Evolutionary conservation across 1,140 invertebrate genomes (phyloP).

Genomic region (Bombus impatiens): DNA sequence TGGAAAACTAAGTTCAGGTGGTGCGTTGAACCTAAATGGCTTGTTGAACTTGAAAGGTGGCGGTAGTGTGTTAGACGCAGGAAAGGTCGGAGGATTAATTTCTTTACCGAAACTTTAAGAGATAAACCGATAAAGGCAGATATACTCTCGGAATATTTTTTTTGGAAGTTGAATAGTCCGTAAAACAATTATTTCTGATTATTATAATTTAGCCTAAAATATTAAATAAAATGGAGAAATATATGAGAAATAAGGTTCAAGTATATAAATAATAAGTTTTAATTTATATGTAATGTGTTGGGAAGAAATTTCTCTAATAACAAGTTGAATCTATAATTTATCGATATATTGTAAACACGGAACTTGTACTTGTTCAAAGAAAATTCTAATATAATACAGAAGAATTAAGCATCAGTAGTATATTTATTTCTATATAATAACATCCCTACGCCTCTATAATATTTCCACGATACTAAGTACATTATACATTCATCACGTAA

Average conservation of each 20-base stretch:
- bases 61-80: not conserved
- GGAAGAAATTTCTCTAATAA: not conserved
- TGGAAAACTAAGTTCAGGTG: not conserved
- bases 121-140: not conserved
- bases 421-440: not conserved
- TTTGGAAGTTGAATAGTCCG: not conserved
- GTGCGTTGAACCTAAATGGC: not conserved
- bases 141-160: not conserved
- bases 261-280: not conserved
- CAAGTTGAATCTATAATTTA: not conserved
- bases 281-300: not conserved
- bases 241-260: not conserved
- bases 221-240: too few relatives aligned
- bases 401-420: not conserved
- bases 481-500: not conserved
- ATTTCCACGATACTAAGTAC: not conserved
- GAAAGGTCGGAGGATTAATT: accelerated
- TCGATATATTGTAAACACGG: not conserved
- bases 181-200: not conserved
- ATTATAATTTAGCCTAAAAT: too few relatives aligned
- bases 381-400: not conserved
- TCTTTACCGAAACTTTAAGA: not conserved
- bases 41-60: not conserved
- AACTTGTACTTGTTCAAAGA: not conserved
- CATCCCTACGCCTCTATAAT: too few relatives aligned